Conservation (phyloP, 1,140 invertebrate genomes). For the Charaxes varanes region DNA sequence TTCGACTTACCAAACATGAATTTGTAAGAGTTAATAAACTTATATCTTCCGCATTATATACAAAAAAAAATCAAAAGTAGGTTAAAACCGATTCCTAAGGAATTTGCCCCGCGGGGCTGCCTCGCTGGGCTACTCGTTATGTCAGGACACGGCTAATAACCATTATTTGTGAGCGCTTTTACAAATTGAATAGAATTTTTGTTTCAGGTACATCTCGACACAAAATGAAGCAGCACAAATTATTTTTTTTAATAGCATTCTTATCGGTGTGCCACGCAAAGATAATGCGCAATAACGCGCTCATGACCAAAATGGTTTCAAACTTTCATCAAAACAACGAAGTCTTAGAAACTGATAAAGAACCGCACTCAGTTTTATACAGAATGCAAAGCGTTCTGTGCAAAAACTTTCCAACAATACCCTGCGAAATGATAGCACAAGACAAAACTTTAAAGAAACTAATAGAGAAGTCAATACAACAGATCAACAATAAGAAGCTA, state of each 20-base stretch:
- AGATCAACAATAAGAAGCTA: slow-evolving; percentile 45
- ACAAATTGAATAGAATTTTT: neutral
- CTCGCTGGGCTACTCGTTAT: too few relatives aligned
- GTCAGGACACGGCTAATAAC: neutral
- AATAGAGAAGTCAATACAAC: slow-evolving; percentile 50
- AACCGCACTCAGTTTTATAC: slow-evolving; percentile 24
- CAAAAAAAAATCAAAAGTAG: too few relatives aligned
- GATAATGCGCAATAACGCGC: slow-evolving; percentile 51
- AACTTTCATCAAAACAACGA: slow-evolving; percentile 48
- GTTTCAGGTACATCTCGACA: neutral
- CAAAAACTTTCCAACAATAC: slow-evolving; percentile 51
- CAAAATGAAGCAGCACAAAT: neutral
- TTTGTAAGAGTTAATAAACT: too few relatives aligned
- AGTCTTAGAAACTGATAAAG: slow-evolving; percentile 17
- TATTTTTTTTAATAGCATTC: slow-evolving; percentile 4
- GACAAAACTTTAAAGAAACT: slow-evolving; percentile 45
- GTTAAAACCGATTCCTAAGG: too few relatives aligned
- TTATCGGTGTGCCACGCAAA: slow-evolving; percentile 21
- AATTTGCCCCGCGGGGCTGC: too few relatives aligned
- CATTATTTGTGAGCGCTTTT: neutral
- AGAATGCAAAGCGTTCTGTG: slow-evolving; percentile 57
- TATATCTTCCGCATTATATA: too few relatives aligned
- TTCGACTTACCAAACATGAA: too few relatives aligned
- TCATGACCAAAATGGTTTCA: slow-evolving; percentile 56
- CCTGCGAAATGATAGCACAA: slow-evolving; percentile 44